These are phyloP conservation scores for Apamea monoglypha DNA, from an alignment of 2,888 invertebrate species.

Conservation along the genomic window DNA sequence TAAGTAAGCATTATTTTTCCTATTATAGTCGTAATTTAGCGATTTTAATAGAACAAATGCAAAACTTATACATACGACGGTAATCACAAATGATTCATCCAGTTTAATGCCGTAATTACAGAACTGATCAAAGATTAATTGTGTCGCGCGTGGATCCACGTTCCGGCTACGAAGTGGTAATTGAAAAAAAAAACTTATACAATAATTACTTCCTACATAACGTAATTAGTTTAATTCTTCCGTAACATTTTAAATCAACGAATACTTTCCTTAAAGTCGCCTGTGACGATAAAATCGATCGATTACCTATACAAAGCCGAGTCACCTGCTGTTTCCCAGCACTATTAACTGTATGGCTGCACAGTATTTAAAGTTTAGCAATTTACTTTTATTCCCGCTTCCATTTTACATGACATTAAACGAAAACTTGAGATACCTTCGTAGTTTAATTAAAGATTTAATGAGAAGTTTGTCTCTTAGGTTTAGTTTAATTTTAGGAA, in stretches of 20 bases:
- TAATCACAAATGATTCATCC: neutral
- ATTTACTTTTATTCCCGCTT: conserved; percentile 82
- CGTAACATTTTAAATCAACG: neutral
- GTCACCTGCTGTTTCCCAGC: conserved; percentile 58
- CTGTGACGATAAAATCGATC: conserved; percentile 27
- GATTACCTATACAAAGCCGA: neutral
- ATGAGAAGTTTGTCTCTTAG: conserved; percentile 3
- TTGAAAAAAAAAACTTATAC: neutral
- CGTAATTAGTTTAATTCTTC: neutral
- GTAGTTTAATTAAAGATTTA: conserved; percentile 32
- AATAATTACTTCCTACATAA: neutral
- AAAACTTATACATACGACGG: neutral
- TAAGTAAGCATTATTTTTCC: neutral
- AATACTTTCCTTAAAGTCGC: neutral
- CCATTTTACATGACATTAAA: conserved; percentile 79
- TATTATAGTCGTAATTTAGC: too few relatives aligned
- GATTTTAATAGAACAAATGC: too few relatives aligned
- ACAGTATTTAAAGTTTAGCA: conserved; percentile 81
- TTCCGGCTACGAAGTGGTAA: neutral
- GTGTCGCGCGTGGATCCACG: too few relatives aligned
- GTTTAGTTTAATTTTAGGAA: neutral
- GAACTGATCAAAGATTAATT: too few relatives aligned
- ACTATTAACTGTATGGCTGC: conserved; percentile 65
- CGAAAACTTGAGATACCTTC: conserved; percentile 14
- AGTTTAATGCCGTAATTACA: too few relatives aligned